A percentile compares a stretch with the other conserved stretches of the same genome.
Evolutionary conservation across 2,888 invertebrate species (phyloP).

Genomic region (Limnephilus auricula): DNA sequence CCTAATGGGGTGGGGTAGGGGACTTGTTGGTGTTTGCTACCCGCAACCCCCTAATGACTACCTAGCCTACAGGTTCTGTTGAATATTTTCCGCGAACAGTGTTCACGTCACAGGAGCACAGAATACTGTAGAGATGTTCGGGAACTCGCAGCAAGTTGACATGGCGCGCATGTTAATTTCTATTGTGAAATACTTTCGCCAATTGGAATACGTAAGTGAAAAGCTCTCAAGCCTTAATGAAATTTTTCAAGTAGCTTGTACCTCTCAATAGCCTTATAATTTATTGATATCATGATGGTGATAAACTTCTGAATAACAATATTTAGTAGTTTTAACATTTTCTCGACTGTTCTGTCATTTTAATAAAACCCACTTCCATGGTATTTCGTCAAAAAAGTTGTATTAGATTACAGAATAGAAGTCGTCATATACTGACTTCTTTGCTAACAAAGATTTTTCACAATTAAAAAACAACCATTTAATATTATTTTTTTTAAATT

Average conservation of each 20-base stretch:
- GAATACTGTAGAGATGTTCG: conserved; percentile 29
- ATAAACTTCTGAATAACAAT: neutral
- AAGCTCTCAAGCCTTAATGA: conserved; percentile 17
- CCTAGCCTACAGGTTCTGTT: conserved; percentile 43
- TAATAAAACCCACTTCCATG: too few species aligned
- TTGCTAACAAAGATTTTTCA: too few species aligned
- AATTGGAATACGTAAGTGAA: neutral
- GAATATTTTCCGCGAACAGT: conserved; percentile 47
- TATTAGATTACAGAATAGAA: too few species aligned
- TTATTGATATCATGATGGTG: neutral
- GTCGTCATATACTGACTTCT: too few species aligned
- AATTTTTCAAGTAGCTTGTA: neutral
- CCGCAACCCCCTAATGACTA: conserved; percentile 48
- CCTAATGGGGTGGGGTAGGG: neutral
- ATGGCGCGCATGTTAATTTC: conserved; percentile 54
- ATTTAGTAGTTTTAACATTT: too few species aligned
- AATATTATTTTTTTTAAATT: too few species aligned
- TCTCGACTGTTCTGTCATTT: too few species aligned
- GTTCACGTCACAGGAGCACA: conserved; percentile 32
- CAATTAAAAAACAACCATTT: too few species aligned
- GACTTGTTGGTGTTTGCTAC: conserved; percentile 10
- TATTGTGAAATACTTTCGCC: conserved; percentile 21
- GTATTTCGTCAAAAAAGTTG: too few species aligned
- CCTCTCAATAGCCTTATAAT: neutral
- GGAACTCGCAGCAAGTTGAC: conserved; percentile 47